Conservation (phyloP, 2,797 vertebrate species). For the Xenops minutus region DNA sequence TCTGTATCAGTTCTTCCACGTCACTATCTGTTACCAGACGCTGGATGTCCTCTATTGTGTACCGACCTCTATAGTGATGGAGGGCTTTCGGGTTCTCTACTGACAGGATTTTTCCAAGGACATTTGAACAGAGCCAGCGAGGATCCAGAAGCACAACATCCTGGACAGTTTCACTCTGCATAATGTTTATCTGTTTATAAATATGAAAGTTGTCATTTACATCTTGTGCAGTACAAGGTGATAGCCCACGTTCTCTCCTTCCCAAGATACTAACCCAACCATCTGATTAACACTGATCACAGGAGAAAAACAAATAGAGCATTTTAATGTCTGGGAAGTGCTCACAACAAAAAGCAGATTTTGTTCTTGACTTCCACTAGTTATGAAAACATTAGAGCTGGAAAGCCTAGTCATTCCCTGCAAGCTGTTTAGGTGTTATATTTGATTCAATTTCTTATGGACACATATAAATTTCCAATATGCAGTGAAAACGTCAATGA, state of each 20-base stretch:
- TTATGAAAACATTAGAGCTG: background rate
- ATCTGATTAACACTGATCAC: background rate
- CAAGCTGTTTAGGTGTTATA: background rate
- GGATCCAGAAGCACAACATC: constrained; percentile 96
- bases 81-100: constrained; percentile 94
- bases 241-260: accelerated
- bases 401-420: background rate
- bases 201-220: background rate
- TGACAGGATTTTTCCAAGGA: constrained; percentile 90
- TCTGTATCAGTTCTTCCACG: constrained; percentile 93
- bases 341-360: background rate
- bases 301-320: background rate
- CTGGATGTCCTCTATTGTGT: constrained; percentile 93
- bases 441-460: background rate
- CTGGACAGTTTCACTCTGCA: constrained; percentile 98
- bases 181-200: constrained; percentile 89
- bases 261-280: background rate
- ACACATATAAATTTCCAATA: background rate
- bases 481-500: background rate
- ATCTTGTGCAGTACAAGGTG: background rate
- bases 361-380: background rate
- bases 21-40: constrained; percentile 90
- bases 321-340: background rate
- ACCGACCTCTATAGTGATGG: constrained; percentile 96
- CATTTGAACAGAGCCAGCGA: constrained; percentile 91